Percentiles rank a stretch among this genome's conserved stretches.
phyloP scores from a whole-genome alignment of 2,888 invertebrate genomes.

The Sarcophaga variegata region DNA sequence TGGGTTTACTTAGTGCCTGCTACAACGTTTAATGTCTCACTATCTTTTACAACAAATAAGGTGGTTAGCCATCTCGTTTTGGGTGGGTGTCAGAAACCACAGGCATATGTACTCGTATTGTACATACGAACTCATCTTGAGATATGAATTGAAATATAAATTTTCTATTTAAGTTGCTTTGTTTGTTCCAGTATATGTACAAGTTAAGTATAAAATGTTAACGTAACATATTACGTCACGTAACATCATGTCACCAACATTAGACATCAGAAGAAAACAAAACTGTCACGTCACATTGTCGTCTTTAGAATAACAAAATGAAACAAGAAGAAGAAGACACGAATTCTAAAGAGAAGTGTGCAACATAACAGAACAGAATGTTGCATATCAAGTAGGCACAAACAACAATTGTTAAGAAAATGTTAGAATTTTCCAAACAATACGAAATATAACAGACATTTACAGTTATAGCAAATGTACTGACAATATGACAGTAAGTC shows the following conservation, averaged over 20 bases:
- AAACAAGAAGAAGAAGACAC: not conserved
- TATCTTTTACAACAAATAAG: not conserved
- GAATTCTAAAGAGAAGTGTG: not conserved
- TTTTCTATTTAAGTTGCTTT: conserved; percentile 24
- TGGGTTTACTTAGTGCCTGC: not conserved
- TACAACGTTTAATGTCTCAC: conserved; percentile 18
- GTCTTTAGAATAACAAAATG: conserved; percentile 28
- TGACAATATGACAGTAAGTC: conserved; percentile 16
- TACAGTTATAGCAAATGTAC: conserved; percentile 25
- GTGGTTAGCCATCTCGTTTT: not conserved
- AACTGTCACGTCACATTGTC: conserved; percentile 71
- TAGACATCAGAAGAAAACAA: conserved; percentile 71
- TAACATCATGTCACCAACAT: conserved; percentile 77
- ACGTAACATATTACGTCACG: conserved; percentile 74
- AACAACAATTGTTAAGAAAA: conserved; percentile 22
- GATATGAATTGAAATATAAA: conserved; percentile 31
- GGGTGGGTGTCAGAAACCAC: conserved; percentile 20
- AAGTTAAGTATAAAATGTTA: conserved; percentile 53
- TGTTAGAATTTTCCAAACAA: conserved; percentile 6
- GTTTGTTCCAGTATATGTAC: not conserved
- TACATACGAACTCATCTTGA: not conserved
- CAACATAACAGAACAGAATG: conserved; percentile 21
- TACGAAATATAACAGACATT: conserved; percentile 14
- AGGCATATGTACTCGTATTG: not conserved
- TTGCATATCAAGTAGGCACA: conserved; percentile 56